phyloP scores from a whole-genome alignment of 2,888 invertebrate species.

The Patella pellucida region DNA sequence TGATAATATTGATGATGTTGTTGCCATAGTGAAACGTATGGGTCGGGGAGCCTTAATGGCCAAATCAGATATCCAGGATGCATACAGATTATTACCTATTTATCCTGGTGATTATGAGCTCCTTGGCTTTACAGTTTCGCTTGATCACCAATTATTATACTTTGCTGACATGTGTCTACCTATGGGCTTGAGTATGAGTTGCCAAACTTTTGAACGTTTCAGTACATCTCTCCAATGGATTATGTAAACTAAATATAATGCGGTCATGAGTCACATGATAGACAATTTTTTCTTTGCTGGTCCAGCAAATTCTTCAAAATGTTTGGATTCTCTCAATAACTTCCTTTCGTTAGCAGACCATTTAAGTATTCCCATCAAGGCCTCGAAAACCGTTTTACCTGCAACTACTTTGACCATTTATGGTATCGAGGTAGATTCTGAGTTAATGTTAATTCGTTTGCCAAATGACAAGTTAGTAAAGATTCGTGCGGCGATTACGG shows the following conservation, averaged over 20 bases:
- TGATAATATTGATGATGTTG: too few relatives aligned
- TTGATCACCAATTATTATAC: background rate
- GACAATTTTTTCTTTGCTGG: background rate
- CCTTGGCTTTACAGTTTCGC: too few relatives aligned
- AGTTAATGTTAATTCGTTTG: background rate
- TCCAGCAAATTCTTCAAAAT: background rate
- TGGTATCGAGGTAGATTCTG: background rate
- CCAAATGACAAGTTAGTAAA: slow-evolving; percentile 2
- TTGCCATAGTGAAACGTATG: too few relatives aligned
- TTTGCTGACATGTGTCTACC: slow-evolving; percentile 11
- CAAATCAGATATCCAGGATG: too few relatives aligned
- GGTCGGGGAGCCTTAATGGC: too few relatives aligned
- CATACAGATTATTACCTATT: too few relatives aligned
- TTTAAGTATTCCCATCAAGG: background rate
- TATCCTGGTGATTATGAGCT: too few relatives aligned
- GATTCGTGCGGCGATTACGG: background rate
- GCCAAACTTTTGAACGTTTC: background rate
- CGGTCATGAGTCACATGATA: background rate
- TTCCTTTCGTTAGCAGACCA: background rate
- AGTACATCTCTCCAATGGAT: slow-evolving; percentile 14
- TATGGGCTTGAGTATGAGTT: background rate
- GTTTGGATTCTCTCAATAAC: background rate
- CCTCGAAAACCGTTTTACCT: background rate
- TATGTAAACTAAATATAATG: background rate
- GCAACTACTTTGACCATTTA: background rate